Evolutionary conservation across 2,797 vertebrate genomes (phyloP).

Genomic region (Neoniphon sammara): DNA sequence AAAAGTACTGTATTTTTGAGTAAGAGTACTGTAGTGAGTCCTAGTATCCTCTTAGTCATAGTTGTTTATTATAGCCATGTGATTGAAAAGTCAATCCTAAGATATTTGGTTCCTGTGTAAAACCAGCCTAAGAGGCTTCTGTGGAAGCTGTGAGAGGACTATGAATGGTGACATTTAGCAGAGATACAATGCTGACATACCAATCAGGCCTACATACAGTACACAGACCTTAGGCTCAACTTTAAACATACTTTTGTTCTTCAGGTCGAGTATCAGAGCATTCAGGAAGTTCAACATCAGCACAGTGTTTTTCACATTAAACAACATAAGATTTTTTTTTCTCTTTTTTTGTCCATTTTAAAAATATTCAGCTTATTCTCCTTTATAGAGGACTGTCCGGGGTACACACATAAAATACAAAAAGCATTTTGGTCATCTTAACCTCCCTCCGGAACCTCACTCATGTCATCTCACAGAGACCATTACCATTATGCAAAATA

Average conservation of each 20-base stretch:
- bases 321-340: constrained; percentile 78
- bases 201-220: constrained; percentile 54
- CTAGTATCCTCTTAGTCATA: background rate
- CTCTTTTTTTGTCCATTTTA: constrained; percentile 73
- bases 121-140: constrained; percentile 27
- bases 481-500: constrained; percentile 83
- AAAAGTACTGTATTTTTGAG: constrained; percentile 12
- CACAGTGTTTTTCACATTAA: constrained; percentile 83
- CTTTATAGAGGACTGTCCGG: constrained; percentile 76
- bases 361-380: constrained; percentile 86
- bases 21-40: constrained; percentile 1
- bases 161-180: constrained; percentile 73
- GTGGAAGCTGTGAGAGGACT: constrained; percentile 46
- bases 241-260: constrained; percentile 74
- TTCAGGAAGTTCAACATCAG: constrained; percentile 81
- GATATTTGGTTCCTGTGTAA: constrained; percentile 18
- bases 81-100: background rate
- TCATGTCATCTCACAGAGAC: constrained; percentile 88
- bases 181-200: constrained; percentile 60
- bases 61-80: background rate
- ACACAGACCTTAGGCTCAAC: constrained; percentile 64
- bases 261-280: constrained; percentile 74
- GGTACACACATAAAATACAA: constrained; percentile 65
- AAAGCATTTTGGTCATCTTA: constrained; percentile 81
- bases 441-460: constrained; percentile 74